These are phyloP conservation scores for Pristis pectinata DNA, from an alignment of 2,797 vertebrate species.

Conservation along the genomic window DNA sequence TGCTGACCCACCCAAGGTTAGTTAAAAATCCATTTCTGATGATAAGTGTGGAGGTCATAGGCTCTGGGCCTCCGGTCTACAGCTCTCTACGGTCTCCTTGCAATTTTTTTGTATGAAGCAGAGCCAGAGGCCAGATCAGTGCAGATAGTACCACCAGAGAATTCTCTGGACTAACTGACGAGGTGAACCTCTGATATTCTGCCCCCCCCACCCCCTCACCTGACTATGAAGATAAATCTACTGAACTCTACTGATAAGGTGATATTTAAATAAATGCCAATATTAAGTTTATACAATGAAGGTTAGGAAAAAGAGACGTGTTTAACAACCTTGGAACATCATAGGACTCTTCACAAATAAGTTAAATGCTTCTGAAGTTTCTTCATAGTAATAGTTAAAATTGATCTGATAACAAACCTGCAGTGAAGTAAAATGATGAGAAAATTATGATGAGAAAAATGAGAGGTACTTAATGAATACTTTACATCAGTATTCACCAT, in stretches of 20 bases:
- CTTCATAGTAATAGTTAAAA: neutral
- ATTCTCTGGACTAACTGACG: neutral
- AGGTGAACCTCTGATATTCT: no score
- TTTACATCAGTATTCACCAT: no score
- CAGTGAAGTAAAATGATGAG: neutral
- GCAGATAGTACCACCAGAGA: neutral
- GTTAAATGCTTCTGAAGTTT: neutral
- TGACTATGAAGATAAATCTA: neutral
- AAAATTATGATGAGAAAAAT: neutral
- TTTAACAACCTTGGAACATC: neutral
- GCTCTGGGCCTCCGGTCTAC: neutral
- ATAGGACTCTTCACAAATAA: neutral
- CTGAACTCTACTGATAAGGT: neutral
- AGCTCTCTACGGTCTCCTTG: neutral
- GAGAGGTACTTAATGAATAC: no score
- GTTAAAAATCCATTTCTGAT: neutral
- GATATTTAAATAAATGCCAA: no score
- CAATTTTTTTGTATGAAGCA: no score
- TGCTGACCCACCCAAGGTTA: neutral
- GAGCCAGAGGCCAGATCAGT: no score
- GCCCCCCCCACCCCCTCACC: no score
- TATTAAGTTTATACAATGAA: neutral
- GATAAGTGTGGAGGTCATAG: neutral
- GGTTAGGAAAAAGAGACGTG: neutral
- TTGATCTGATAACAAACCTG: neutral